Evolutionary conservation across 2,888 invertebrate species (phyloP).

Genomic region (Chironomus tentans): DNA sequence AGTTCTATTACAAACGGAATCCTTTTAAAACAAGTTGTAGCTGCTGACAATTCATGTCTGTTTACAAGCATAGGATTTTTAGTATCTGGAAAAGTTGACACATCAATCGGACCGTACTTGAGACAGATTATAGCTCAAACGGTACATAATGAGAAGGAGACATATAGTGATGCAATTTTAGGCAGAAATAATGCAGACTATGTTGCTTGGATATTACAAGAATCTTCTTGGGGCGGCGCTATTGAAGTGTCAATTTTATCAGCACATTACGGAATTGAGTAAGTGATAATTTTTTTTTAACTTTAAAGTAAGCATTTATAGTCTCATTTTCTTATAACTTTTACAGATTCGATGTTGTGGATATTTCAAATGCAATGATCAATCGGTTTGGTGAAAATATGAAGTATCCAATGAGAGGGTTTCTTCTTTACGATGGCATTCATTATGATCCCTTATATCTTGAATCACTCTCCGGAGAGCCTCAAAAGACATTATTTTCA

Average conservation of each 20-base stretch:
- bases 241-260: slow-evolving; percentile 87
- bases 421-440: slow-evolving; percentile 88
- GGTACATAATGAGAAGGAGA: slow-evolving; percentile 64
- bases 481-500: slow-evolving; percentile 72
- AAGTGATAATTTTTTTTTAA: too few species aligned
- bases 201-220: slow-evolving; percentile 80
- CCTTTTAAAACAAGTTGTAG: slow-evolving; percentile 82
- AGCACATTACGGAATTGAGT: slow-evolving; percentile 73
- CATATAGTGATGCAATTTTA: slow-evolving; percentile 77
- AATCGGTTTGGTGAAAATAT: slow-evolving; percentile 91
- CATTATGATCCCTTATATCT: slow-evolving; percentile 91
- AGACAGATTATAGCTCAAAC: slow-evolving; percentile 79
- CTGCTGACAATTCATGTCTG: slow-evolving; percentile 92
- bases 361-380: slow-evolving; percentile 80
- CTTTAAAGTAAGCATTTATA: too few species aligned
- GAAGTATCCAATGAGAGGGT: slow-evolving; percentile 71
- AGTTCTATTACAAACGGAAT: slow-evolving; percentile 48
- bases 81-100: slow-evolving; percentile 66
- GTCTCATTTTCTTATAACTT: too few species aligned
- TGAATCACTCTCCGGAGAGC: slow-evolving; percentile 64
- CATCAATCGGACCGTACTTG: slow-evolving; percentile 63
- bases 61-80: slow-evolving; percentile 81
- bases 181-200: slow-evolving; percentile 78
- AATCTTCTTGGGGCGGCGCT: slow-evolving; percentile 91
- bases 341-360: slow-evolving; percentile 72